Percentiles rank a stretch among this genome's conserved stretches.
phyloP scores from a whole-genome alignment of 2,113 vertebrate genomes.

The Rhizomys pruinosus region DNA sequence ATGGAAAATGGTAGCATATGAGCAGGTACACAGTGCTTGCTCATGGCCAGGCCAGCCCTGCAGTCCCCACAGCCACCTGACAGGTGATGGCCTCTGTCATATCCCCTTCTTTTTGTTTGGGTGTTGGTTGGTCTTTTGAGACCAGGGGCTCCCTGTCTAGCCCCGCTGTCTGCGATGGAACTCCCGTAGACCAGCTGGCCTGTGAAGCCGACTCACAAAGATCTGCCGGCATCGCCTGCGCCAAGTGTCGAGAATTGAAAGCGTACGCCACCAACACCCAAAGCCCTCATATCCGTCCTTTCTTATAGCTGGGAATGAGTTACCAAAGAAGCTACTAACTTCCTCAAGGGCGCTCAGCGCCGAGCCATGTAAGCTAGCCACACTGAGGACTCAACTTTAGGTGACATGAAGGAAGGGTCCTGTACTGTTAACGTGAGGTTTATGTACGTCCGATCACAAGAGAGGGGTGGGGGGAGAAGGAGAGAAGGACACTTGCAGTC shows the following conservation, averaged over 20 bases:
- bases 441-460: no score
- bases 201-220: no score
- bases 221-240: no score
- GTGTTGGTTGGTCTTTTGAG: no score
- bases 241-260: no score
- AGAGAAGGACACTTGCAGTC: not conserved
- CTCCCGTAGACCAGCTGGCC: no score
- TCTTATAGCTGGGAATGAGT: not conserved
- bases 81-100: not conserved
- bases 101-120: no score
- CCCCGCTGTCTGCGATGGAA: no score
- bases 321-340: not conserved
- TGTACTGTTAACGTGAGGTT: not conserved
- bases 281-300: no score
- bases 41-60: not conserved
- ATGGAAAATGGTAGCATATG: not conserved
- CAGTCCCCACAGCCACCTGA: not conserved
- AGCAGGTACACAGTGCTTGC: not conserved
- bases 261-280: no score
- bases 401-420: not conserved
- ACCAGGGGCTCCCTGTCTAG: no score
- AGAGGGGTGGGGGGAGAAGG: not conserved
- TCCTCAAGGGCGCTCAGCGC: not conserved
- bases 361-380: not conserved
- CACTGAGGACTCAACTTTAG: not conserved